Conservation (phyloP, 2,113 vertebrate species). For the Speoplatyrhinus poulsoni region DNA sequence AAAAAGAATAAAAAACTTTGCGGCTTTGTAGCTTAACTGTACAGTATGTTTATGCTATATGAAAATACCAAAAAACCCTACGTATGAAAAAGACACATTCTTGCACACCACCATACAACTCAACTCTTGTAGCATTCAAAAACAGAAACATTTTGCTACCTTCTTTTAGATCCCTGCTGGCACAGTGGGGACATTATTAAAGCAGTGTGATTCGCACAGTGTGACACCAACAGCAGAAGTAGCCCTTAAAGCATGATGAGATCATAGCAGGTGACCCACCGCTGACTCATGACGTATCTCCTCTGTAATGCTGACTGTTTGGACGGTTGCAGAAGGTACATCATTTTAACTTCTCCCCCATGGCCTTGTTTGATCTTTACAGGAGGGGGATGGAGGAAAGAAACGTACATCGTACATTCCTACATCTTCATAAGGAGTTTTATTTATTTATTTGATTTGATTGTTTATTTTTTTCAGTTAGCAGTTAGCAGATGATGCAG, state of each 20-base stretch:
- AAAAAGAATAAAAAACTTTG: no score
- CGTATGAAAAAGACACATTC: no score
- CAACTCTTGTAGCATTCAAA: not conserved
- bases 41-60: no score
- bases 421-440: conserved; percentile 57
- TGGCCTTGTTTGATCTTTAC: conserved; percentile 64
- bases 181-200: conserved; percentile 1
- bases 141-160: not conserved
- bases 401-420: not conserved
- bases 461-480: no score
- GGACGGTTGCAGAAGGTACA: conserved; percentile 42
- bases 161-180: not conserved
- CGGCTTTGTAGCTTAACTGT: no score
- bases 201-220: not conserved
- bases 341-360: conserved; percentile 56
- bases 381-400: conserved; percentile 37
- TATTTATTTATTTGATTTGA: conserved; percentile 34
- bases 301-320: conserved; percentile 56
- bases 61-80: no score
- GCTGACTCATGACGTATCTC: conserved; percentile 62
- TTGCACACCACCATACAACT: no score
- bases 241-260: conserved; percentile 49
- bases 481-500: no score
- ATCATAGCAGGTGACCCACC: conserved; percentile 62
- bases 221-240: conserved; percentile 16